phyloP scores from a whole-genome alignment of 2,888 invertebrate species.

The Eumerus sabulonum region DNA sequence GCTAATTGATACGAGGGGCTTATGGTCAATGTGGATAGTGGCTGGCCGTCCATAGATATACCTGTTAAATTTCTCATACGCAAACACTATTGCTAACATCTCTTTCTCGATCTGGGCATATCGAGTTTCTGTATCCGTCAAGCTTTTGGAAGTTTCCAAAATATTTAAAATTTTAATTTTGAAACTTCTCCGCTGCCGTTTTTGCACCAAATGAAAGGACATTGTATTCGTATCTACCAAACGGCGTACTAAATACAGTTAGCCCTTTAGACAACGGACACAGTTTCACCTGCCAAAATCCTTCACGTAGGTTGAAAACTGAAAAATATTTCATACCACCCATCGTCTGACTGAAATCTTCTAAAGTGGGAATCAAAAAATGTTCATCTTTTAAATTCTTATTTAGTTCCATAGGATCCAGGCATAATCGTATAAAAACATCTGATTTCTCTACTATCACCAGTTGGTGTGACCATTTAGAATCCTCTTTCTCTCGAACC shows the following conservation, averaged over 20 bases:
- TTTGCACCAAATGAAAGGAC: conserved; percentile 34
- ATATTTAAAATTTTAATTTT: not conserved
- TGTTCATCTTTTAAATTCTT: conserved; percentile 65
- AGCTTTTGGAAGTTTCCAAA: not conserved
- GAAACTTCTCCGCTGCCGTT: no score
- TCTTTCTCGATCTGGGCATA: no score
- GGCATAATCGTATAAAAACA: conserved; percentile 70
- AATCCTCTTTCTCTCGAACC: no score
- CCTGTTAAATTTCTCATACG: no score
- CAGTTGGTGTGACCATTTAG: not conserved
- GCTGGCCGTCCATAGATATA: no score
- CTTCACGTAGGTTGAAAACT: conserved; percentile 69
- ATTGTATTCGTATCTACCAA: conserved; percentile 26
- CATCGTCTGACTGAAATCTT: conserved; percentile 66
- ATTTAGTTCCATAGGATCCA: conserved; percentile 71
- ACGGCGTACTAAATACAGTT: no score
- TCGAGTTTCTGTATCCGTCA: not conserved
- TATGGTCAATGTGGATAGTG: conserved; percentile 25
- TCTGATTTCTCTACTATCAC: conserved; percentile 54
- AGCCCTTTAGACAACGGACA: conserved; percentile 72
- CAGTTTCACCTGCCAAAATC: conserved; percentile 54
- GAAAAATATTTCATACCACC: conserved; percentile 68
- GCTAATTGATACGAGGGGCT: conserved; percentile 18
- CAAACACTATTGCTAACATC: no score
- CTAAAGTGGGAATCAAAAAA: conserved; percentile 68